Conservation (phyloP, 2,113 vertebrate genomes). For the Mormyrus iriodes region DNA sequence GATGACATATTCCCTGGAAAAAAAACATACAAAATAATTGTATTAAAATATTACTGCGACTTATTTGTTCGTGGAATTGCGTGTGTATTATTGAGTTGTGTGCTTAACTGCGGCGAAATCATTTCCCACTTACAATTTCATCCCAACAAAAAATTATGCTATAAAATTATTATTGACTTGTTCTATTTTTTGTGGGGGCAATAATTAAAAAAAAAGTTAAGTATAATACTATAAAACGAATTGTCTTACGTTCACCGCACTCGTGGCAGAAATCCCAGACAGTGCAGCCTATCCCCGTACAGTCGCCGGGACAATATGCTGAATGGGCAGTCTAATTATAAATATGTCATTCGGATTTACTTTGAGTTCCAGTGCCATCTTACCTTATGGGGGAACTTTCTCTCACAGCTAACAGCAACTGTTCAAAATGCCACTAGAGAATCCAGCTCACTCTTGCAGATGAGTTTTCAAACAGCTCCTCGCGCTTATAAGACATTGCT, state of each 20-base stretch:
- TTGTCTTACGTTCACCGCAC: not conserved
- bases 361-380: constrained; percentile 85
- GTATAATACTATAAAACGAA: not conserved
- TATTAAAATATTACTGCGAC: not conserved
- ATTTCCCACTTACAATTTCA: not conserved
- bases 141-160: not conserved
- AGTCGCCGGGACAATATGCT: constrained; percentile 85
- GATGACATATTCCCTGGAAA: not conserved
- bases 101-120: not conserved
- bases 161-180: not conserved
- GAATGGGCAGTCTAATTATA: constrained; percentile 99
- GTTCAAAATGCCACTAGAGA: constrained; percentile 84
- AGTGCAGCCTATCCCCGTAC: constrained; percentile 62
- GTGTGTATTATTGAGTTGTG: not conserved
- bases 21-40: not conserved
- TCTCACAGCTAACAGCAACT: constrained; percentile 74
- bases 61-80: not conserved
- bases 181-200: not conserved
- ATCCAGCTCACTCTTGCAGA: constrained; percentile 71
- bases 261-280: constrained; percentile 53
- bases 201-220: not conserved
- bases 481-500: constrained; percentile 72
- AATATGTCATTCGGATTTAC: constrained; percentile 94
- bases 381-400: constrained; percentile 99
- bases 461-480: constrained; percentile 73